Evolutionary conservation across 2,113 vertebrate genomes (phyloP), one percentile per base, ranked within the genome.

Genomic region (Mionectes macconnelli): DNA sequence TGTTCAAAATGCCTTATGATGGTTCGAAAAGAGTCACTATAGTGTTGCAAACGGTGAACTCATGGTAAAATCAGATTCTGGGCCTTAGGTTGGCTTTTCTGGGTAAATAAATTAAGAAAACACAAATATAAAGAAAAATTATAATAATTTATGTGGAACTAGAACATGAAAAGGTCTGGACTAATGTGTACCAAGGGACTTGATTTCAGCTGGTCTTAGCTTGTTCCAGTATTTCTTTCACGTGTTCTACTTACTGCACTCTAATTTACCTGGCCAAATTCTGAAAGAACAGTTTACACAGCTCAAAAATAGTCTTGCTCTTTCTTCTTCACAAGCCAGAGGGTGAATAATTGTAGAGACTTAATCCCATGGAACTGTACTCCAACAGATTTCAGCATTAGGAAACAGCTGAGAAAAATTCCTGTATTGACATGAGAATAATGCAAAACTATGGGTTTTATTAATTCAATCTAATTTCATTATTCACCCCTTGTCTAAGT

Each of bases 391-490:
- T 79, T 79, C 53, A 81, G 62, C 18, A 40, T 64, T 89, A 93
- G 53, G 56, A 92, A 92, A 96, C 82, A 87, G 40, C 83, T 75
- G 82, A 76, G 62, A 89, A 94, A 96, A 92, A 49, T 47, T 92
- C 81, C 57, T 31, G 28, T 89, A 75, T 22, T 94, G 76, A 68
- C 40, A 90, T 69, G 24, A 49, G 73, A 95, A 90, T 63, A 39
- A 18, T 49, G 37, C 56, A 92, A 79, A 87, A 84, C 18, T 64
- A 81, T 64, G 76, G 84, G 33, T 94, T 94, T 89, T 92, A 94
- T 96, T 81, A 96, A 96, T 94, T 89, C 83, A 89, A 0, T 42
- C n/a, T 95, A 96, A 93, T 96, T 92, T 90, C n/a, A 64, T 93
- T 95, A 87, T 94, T 84, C 80, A 78, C 23, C 56, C 68, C 30